These are phyloP conservation scores for Rissa tridactyla DNA, from an alignment of 2,113 vertebrate species.

Conservation along the genomic window DNA sequence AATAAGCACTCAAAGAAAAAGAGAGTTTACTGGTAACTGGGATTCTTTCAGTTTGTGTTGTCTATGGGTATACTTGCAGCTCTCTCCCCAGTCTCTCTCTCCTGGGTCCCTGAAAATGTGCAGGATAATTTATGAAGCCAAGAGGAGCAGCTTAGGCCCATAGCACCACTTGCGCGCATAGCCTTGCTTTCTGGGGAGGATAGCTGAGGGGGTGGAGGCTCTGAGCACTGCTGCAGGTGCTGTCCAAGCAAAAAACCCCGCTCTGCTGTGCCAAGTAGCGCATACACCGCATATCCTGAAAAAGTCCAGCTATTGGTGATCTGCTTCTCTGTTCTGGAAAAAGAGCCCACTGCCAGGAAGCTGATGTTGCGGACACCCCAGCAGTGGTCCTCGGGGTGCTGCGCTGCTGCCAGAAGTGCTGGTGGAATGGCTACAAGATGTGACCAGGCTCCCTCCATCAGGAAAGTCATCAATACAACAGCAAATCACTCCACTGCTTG, in stretches of 20 bases:
- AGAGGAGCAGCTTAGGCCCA: background rate
- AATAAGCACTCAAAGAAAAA: background rate
- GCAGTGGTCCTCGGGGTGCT: background rate
- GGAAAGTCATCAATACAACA: background rate
- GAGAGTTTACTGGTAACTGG: background rate
- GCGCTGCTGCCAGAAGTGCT: background rate
- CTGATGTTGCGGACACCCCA: background rate
- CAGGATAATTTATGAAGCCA: background rate
- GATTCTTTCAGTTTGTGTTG: background rate
- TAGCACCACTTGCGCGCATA: accelerated
- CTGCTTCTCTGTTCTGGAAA: background rate
- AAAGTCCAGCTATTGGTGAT: background rate
- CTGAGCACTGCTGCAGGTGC: background rate
- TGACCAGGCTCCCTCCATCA: background rate
- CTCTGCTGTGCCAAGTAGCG: background rate
- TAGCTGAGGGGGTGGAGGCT: background rate
- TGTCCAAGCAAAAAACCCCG: accelerated
- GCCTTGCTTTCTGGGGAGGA: background rate
- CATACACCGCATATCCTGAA: background rate
- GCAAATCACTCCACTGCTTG: background rate
- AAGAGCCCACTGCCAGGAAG: background rate
- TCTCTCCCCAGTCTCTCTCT: background rate
- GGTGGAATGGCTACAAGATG: background rate
- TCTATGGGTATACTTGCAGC: background rate
- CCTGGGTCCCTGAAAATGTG: background rate